Conservation (phyloP, 1,140 invertebrate genomes). For the Aphis gossypii region DNA sequence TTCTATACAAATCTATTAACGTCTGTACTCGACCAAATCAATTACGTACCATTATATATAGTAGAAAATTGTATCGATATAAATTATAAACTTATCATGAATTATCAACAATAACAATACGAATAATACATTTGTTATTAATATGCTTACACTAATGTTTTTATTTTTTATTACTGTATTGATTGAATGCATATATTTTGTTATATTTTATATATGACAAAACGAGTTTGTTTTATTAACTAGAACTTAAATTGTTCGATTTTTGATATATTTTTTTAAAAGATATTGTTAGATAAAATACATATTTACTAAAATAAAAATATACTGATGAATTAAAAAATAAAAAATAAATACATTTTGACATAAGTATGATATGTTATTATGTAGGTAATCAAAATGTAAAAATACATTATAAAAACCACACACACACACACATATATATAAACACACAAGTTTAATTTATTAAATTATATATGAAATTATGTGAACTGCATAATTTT, state of each 20-base stretch:
- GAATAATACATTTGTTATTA: too few relatives aligned
- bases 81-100: too few relatives aligned
- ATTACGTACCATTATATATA: not conserved
- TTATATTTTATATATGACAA: not conserved
- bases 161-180: not conserved
- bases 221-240: not conserved
- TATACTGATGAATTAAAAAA: not conserved
- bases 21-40: not conserved
- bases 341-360: not conserved
- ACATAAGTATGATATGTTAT: too few relatives aligned
- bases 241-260: not conserved
- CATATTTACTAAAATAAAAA: not conserved
- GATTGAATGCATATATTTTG: not conserved
- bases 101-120: not conserved
- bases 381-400: too few relatives aligned
- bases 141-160: not conserved
- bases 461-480: not conserved
- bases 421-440: too few relatives aligned
- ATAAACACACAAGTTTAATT: not conserved
- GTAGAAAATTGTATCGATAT: not conserved
- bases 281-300: not conserved
- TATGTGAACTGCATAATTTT: not conserved
- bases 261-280: not conserved
- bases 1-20: conserved; percentile 30
- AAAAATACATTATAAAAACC: not conserved